Evolutionary conservation across 2,888 invertebrate genomes (phyloP).

Genomic region (Brachyopa scutellaris): DNA sequence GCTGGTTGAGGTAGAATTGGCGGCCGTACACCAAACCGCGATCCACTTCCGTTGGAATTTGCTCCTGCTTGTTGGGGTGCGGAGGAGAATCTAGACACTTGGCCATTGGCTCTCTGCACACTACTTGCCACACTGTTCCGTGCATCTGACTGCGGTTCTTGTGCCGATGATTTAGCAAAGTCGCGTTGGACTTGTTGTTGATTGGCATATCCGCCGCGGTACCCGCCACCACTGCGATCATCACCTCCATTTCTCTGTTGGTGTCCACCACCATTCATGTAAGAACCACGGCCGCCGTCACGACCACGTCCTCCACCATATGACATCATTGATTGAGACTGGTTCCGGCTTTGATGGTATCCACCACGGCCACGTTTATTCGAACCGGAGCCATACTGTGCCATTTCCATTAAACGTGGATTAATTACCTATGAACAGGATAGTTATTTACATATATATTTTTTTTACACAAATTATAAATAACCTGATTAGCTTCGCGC

Average conservation of each 20-base stretch:
- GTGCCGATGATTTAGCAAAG: conserved; percentile 45
- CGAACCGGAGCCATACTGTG: conserved; percentile 79
- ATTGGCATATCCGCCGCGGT: conserved; percentile 75
- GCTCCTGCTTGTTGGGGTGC: conserved; percentile 55
- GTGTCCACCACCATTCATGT: conserved; percentile 56
- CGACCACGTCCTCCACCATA: conserved; percentile 67
- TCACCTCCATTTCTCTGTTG: conserved; percentile 68
- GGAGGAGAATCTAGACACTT: conserved; percentile 75
- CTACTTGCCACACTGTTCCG: conserved; percentile 30
- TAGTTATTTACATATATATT: no score
- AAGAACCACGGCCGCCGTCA: conserved; percentile 46
- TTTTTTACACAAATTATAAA: no score
- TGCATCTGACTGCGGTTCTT: conserved; percentile 51
- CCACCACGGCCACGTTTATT: conserved; percentile 75
- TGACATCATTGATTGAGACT: conserved; percentile 61
- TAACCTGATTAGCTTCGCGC: conserved; percentile 94
- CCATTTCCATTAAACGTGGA: conserved; percentile 91
- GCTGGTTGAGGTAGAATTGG: conserved; percentile 69
- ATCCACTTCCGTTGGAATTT: conserved; percentile 23
- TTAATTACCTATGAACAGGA: conserved; percentile 86
- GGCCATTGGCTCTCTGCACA: conserved; percentile 75
- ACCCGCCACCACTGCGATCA: conserved; percentile 75
- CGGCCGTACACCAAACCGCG: conserved; percentile 69
- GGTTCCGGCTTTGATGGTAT: conserved; percentile 54
- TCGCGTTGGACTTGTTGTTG: conserved; percentile 76